phyloP scores from a whole-genome alignment of 2,888 invertebrate genomes.

The Rhyacophila evoluta region DNA sequence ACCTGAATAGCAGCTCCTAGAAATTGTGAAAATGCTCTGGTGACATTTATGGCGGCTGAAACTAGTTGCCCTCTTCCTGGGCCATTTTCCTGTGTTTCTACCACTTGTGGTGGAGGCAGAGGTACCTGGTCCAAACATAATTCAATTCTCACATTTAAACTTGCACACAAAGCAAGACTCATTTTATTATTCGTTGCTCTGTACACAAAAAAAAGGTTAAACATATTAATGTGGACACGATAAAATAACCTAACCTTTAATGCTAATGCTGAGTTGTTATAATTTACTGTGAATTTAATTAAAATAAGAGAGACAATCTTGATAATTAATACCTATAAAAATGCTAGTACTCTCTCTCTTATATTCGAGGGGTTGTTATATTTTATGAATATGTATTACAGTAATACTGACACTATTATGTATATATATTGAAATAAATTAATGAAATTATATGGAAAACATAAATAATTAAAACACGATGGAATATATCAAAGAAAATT shows the following conservation, averaged over 20 bases:
- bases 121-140: constrained; percentile 61
- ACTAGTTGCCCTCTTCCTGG: constrained; percentile 71
- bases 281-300: too few relatives aligned
- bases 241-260: constrained; percentile 14
- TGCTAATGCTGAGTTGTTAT: background rate
- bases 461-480: too few relatives aligned
- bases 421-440: too few relatives aligned
- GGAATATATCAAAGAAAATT: too few relatives aligned
- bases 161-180: constrained; percentile 4
- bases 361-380: too few relatives aligned
- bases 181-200: background rate
- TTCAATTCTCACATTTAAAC: constrained; percentile 34
- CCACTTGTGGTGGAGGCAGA: constrained; percentile 66
- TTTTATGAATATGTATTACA: too few relatives aligned
- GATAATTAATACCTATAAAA: too few relatives aligned
- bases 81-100: constrained; percentile 60
- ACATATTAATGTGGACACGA: constrained; percentile 1
- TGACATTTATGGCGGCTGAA: constrained; percentile 81
- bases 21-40: constrained; percentile 82
- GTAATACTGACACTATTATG: too few relatives aligned
- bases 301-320: too few relatives aligned
- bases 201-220: constrained; percentile 17
- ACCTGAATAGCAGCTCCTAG: constrained; percentile 84
- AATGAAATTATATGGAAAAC: too few relatives aligned
- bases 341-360: too few relatives aligned